Base-by-base conservation (phyloP, 92 coral and sea anemone genomes). In the Zoanthus sansibaricus region DNA sequence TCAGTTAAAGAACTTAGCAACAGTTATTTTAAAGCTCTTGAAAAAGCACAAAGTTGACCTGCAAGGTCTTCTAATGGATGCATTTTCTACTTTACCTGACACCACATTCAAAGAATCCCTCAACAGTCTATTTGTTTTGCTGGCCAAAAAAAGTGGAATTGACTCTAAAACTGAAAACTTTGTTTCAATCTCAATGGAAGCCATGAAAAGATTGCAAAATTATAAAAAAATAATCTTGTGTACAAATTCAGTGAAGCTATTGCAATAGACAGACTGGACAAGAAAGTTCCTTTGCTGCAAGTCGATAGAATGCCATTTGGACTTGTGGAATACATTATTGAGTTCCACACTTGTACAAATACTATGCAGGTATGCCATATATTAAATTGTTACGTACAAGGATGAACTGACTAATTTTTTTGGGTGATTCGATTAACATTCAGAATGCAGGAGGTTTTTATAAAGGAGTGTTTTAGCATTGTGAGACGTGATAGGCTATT, bases 231-330 rank as follows among this genome's bases (percentile, higher is more conserved):
- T 21, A 88, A 92, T 68, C 77, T 92, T 12, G 89, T 88, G 5
- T 86, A 84, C 88, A 92, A 85, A 48, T 92, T 89, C 32, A 59
- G 76, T 75, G n/a, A 88, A 58, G 49, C 42, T 17, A 45, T 83
- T 58, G 87, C 21, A 8, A 79, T 68, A 15, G 78, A 45, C 17
- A 17, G 86, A 21, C 86, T 72, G 0, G 75, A 61, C 7, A 18
- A 30, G n/a, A 25, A 56, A 2, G 47, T 62, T 32, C 47, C 95
- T 10, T 79, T 91, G 18, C 78, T 91, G 14, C 92, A 91, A 3
- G 74, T 90, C 21, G 86, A 92, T 13, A 71, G 94, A 71, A 94
- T 94, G 94, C 97, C 97, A 67, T 91, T 91, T 94, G 97, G 97
- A 7, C 78, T 94, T 3, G 79, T 92, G 5, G 87, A 82, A 15